Conservation (phyloP, 2,797 vertebrate genomes). For the Phrynocephalus vlangalii region DNA sequence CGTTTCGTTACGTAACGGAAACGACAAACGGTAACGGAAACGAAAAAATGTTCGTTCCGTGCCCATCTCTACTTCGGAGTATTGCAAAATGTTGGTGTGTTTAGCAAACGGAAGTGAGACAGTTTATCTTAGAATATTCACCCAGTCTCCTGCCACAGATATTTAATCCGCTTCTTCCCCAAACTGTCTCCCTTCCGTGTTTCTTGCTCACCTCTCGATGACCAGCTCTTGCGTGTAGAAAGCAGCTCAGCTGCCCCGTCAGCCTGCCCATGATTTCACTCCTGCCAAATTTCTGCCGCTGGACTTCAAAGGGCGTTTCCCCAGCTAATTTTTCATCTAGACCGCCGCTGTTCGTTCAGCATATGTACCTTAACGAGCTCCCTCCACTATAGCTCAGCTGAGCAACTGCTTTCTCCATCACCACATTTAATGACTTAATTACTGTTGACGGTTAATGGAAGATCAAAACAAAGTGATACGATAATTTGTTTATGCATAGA, state of each 20-base stretch:
- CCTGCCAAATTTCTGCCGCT: constrained; percentile 52
- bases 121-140: too few relatives aligned
- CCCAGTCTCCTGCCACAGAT: neutral
- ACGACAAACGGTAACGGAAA: too few relatives aligned
- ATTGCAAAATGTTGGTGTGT: too few relatives aligned
- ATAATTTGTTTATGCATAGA: constrained; percentile 42
- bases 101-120: too few relatives aligned
- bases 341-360: constrained; percentile 42
- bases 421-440: constrained; percentile 57
- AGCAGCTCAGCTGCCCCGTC: constrained; percentile 46
- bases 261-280: constrained; percentile 26
- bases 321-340: constrained; percentile 63
- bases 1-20: too few relatives aligned
- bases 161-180: neutral
- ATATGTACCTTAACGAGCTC: constrained; percentile 58
- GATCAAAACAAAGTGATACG: constrained; percentile 59
- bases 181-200: neutral
- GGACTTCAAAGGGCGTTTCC: constrained; percentile 54
- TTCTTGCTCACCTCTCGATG: constrained; percentile 9
- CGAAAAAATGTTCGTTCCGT: too few relatives aligned
- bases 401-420: constrained; percentile 22
- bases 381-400: constrained; percentile 52
- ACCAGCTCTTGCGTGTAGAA: constrained; percentile 45
- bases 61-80: too few relatives aligned
- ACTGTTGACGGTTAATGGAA: constrained; percentile 59